These are phyloP conservation scores for Drosophila busckii DNA, from an alignment of 1,140 invertebrate genomes.

Conservation along the genomic window DNA sequence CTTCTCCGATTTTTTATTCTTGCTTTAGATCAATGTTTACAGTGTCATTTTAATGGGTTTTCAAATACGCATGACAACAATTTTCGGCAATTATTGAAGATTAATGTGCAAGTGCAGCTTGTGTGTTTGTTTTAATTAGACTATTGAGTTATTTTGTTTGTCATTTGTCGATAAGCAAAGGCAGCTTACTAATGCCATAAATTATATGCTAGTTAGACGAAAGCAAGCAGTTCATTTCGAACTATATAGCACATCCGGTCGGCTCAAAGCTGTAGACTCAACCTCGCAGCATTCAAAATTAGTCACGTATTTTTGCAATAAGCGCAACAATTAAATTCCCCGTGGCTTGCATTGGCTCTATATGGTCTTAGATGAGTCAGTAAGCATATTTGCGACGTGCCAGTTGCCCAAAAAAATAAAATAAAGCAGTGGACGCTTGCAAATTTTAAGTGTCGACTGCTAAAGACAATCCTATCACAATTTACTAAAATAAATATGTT, in stretches of 20 bases:
- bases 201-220: slow-evolving; percentile 20
- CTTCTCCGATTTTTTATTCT: slow-evolving; percentile 2
- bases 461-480: too few species aligned
- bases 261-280: slow-evolving; percentile 12
- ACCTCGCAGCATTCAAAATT: slow-evolving; percentile 39
- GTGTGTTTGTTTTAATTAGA: slow-evolving; percentile 48
- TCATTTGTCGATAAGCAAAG: slow-evolving; percentile 34
- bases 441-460: too few species aligned
- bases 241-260: slow-evolving; percentile 39
- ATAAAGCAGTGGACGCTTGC: too few species aligned
- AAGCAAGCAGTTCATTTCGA: background rate
- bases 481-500: too few species aligned
- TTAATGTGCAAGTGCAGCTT: slow-evolving; percentile 55
- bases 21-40: slow-evolving; percentile 43
- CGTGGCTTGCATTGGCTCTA: background rate
- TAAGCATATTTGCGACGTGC: slow-evolving; percentile 32
- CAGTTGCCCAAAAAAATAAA: slow-evolving; percentile 10
- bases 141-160: slow-evolving; percentile 33
- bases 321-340: slow-evolving; percentile 40
- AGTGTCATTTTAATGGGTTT: slow-evolving; percentile 54
- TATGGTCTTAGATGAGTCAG: slow-evolving; percentile 48
- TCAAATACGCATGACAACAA: slow-evolving; percentile 76
- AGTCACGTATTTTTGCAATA: slow-evolving; percentile 71
- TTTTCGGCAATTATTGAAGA: slow-evolving; percentile 67
- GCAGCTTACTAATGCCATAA: slow-evolving; percentile 23